phyloP scores from a whole-genome alignment of 2,113 vertebrate species.

The Damaliscus lunatus region DNA sequence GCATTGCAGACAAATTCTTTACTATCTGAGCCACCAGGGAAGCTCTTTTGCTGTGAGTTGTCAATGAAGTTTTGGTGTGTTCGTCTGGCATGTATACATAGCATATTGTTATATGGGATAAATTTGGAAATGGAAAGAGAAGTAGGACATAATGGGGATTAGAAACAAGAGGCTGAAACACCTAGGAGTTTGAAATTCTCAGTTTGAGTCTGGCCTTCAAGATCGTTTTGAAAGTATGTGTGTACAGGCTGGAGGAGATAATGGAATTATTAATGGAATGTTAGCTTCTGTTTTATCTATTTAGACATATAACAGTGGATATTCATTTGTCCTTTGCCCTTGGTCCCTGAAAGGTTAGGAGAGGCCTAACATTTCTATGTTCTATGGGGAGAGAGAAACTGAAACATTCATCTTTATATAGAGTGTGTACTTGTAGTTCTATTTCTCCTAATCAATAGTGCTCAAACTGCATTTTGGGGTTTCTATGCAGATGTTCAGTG shows the following conservation, averaged over 20 bases:
- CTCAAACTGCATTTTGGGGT: not conserved
- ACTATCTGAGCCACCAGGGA: not conserved
- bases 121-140: not conserved
- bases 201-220: not conserved
- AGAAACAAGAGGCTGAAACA: not conserved
- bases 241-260: not conserved
- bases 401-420: not conserved
- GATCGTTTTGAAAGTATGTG: not conserved
- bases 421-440: not conserved
- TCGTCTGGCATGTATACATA: not conserved
- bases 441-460: not conserved
- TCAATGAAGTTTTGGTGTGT: not conserved
- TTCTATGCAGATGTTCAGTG: not conserved
- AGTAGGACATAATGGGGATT: not conserved
- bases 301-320: not conserved
- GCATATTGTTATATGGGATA: too few species aligned
- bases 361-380: not conserved
- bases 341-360: not conserved
- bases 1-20: not conserved
- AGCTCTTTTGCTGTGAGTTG: not conserved
- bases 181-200: not conserved
- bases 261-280: not conserved
- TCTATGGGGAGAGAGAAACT: not conserved
- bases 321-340: not conserved
- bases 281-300: not conserved